A percentile compares a stretch with the other conserved stretches of the same genome.
Conservation (phyloP, 2,797 vertebrate genomes). For the Hemitrygon akajei region DNA sequence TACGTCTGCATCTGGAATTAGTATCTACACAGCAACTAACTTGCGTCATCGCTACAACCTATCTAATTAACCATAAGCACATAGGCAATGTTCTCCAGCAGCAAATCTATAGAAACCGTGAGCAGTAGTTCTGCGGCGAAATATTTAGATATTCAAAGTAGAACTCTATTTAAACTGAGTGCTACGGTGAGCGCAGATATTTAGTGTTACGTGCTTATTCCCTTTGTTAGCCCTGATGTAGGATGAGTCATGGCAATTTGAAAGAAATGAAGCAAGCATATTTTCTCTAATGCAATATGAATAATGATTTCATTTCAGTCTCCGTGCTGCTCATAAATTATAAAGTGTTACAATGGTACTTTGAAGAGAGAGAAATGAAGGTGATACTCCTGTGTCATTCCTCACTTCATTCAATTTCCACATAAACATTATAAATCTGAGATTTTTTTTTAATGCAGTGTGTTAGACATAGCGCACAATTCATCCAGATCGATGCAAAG, state of each 20-base stretch:
- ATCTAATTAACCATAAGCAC: slow-evolving; percentile 3
- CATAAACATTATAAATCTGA: background rate
- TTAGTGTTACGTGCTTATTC: background rate
- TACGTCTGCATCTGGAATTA: background rate
- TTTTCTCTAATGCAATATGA: background rate
- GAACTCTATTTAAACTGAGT: background rate
- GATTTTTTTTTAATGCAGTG: background rate
- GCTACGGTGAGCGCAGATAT: background rate
- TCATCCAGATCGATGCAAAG: background rate
- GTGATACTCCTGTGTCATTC: background rate
- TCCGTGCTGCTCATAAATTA: slow-evolving; percentile 5
- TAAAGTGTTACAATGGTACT: background rate
- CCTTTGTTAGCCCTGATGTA: background rate
- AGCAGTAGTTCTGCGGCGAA: background rate
- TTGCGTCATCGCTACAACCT: background rate
- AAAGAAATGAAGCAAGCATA: background rate
- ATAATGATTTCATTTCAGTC: background rate
- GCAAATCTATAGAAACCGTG: background rate
- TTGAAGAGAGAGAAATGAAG: background rate
- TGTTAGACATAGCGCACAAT: background rate
- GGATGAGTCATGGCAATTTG: slow-evolving; percentile 17
- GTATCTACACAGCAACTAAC: background rate
- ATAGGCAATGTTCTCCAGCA: background rate
- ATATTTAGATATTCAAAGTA: background rate
- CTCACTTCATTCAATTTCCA: background rate